Evolutionary conservation across 2,113 vertebrate genomes (phyloP), one percentile per base, ranked within the genome.

Genomic region (Hippolais icterina): DNA sequence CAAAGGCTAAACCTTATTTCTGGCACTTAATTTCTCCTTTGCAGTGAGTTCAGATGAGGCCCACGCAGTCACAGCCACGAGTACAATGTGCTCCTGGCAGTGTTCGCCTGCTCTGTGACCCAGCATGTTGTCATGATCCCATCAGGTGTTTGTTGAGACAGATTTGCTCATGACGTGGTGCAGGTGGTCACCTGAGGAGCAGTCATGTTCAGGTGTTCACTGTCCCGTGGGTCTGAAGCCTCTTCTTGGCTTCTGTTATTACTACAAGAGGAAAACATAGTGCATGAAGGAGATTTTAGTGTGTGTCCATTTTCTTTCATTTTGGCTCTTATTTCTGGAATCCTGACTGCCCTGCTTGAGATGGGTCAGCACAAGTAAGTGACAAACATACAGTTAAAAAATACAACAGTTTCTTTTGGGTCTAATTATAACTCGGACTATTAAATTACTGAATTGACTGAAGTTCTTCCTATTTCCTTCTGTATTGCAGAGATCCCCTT

Each of bases 21-120:
- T 53, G 1, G 1, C 2, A 0, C 23, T 37, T 59, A 12, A 0
- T 76, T 21, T 22, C 6, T 70, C 35, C 28, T n/a, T 18, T 12
- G 4, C 9, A 4, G 19, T 6, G 50, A 9, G 59, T 25, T 69
- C 44, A 44, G 21, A 1, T 2, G 2, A 6, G 10, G 46, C 20
- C 35, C 12, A 0, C 0, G 2, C 37, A 24, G 31, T 31, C 47
- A 6, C 8, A 74, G 24, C 33, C 57, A 16, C 0, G 3, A 14
- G 80, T 11, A 7, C 5, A 0, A 3, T 28, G 54, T 37, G 22
- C 21, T 50, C 4, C 24, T 14, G 60, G 66, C 44, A 9, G 22
- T 21, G 14, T 12, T 52, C 54, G 11, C 41, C 47, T 83, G 57
- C 39, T 5, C 20, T 22, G 29, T 61, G 35, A 27, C 28, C 65